These are phyloP conservation scores for Plagodis dolabraria DNA, from an alignment of 2,888 invertebrate species.

Conservation along the genomic window DNA sequence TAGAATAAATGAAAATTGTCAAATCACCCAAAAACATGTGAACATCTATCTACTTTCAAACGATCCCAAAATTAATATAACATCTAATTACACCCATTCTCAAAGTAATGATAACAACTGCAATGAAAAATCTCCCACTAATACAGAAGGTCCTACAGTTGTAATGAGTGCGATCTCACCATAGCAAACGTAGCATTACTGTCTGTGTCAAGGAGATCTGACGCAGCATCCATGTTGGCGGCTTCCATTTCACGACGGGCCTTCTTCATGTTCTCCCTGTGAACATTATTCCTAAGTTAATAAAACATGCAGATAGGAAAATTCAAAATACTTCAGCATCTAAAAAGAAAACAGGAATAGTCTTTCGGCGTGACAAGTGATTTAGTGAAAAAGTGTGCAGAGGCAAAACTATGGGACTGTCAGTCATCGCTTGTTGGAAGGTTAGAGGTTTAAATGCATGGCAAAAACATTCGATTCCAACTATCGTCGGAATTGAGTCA, in stretches of 20 bases:
- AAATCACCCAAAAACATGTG: background rate
- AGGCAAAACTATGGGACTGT: too few relatives aligned
- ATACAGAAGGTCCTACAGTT: constrained; percentile 22
- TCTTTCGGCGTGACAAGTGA: too few relatives aligned
- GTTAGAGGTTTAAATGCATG: too few relatives aligned
- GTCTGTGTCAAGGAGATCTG: constrained; percentile 94
- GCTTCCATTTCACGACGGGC: constrained; percentile 94
- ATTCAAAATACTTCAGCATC: too few relatives aligned
- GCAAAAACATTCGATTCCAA: too few relatives aligned
- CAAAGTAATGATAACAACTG: constrained; percentile 23
- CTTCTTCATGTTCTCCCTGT: constrained; percentile 93
- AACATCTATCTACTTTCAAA: constrained; percentile 1
- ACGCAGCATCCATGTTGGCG: constrained; percentile 93
- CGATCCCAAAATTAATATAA: background rate
- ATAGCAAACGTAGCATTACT: constrained; percentile 96
- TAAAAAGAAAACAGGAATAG: too few relatives aligned
- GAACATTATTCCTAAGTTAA: background rate
- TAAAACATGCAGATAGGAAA: background rate
- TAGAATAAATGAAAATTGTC: background rate
- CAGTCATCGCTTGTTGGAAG: too few relatives aligned
- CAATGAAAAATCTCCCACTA: constrained; percentile 21
- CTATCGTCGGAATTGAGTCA: too few relatives aligned
- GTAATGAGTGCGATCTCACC: constrained; percentile 86
- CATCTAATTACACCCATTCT: constrained; percentile 6
- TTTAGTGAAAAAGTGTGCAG: too few relatives aligned